Percentiles rank a stretch among this genome's conserved stretches.
Evolutionary conservation across 2,888 invertebrate species (phyloP).

Genomic region (Macrosoma leucophasiata): DNA sequence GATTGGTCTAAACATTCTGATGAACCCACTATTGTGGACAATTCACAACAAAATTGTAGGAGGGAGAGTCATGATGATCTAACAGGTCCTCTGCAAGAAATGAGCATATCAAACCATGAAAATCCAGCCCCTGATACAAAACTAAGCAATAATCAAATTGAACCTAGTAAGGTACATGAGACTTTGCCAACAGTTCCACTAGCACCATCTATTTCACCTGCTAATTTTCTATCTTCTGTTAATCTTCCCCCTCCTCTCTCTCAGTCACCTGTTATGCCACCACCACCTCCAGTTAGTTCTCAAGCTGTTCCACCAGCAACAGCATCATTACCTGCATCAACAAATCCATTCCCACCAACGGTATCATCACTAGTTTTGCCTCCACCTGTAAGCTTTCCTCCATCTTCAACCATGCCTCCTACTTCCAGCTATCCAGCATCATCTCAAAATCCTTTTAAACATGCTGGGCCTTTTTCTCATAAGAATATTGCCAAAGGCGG

Average conservation of each 20-base stretch:
- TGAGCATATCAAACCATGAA: constrained; percentile 52
- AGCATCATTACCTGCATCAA: constrained; percentile 5
- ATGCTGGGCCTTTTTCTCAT: constrained; percentile 65
- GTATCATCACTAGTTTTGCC: constrained; percentile 15
- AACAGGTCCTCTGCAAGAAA: constrained; percentile 47
- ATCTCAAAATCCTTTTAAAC: constrained; percentile 61
- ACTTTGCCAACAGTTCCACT: constrained; percentile 8
- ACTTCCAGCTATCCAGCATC: constrained; percentile 41
- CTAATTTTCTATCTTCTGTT: constrained; percentile 4
- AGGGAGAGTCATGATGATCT: constrained; percentile 50
- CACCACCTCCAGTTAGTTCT: constrained; percentile 31
- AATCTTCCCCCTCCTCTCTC: constrained; percentile 8
- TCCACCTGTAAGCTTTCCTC: constrained; percentile 14
- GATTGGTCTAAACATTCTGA: constrained; percentile 49
- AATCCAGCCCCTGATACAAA: constrained; percentile 33
- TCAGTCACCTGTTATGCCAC: constrained; percentile 21
- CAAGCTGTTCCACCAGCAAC: constrained; percentile 15
- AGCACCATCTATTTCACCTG: constrained; percentile 3
- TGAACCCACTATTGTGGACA: constrained; percentile 36
- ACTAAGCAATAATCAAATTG: constrained; percentile 23
- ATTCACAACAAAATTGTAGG: constrained; percentile 33
- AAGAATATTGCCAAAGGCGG: constrained; percentile 45
- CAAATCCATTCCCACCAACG: constrained; percentile 16
- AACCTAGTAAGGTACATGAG: constrained; percentile 27
- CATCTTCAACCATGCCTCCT: constrained; percentile 29